Percentiles rank a stretch among this genome's conserved stretches.
Evolutionary conservation across 1,140 invertebrate species (phyloP).

Genomic region (Drosophila busckii): DNA sequence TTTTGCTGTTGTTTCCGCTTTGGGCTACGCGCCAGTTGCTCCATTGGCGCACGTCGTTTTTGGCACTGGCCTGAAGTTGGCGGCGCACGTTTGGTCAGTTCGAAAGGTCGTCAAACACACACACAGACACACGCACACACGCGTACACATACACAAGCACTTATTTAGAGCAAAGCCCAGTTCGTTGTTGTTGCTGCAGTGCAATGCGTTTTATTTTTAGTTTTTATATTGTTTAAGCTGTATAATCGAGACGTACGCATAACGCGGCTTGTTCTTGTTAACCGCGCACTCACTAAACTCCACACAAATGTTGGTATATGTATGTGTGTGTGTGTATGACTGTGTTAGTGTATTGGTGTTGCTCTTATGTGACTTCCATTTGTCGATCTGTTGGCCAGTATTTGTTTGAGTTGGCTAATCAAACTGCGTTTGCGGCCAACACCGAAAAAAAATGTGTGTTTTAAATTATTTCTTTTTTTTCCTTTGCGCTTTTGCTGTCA

Average conservation of each 20-base stretch:
- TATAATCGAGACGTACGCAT: slow-evolving; percentile 75
- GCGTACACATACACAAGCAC: slow-evolving; percentile 19
- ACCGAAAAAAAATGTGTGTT: slow-evolving; percentile 42
- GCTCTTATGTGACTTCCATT: slow-evolving; percentile 61
- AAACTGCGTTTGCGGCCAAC: slow-evolving; percentile 61
- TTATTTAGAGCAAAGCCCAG: slow-evolving; percentile 33
- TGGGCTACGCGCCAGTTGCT: slow-evolving; percentile 46
- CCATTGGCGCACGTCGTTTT: slow-evolving; percentile 39
- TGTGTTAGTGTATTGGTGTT: slow-evolving; percentile 12
- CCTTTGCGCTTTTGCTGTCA: no score
- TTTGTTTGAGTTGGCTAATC: slow-evolving; percentile 76
- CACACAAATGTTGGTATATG: slow-evolving; percentile 32
- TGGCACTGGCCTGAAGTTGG: slow-evolving; percentile 45
- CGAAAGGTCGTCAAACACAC: slow-evolving; percentile 15
- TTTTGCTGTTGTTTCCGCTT: not conserved
- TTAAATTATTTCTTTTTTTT: no score
- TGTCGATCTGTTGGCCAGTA: slow-evolving; percentile 63
- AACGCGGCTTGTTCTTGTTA: slow-evolving; percentile 33
- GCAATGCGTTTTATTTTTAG: slow-evolving; percentile 28
- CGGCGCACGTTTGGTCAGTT: slow-evolving; percentile 61
- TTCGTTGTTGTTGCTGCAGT: slow-evolving; percentile 47
- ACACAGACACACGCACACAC: slow-evolving; percentile 17
- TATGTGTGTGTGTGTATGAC: slow-evolving; percentile 10
- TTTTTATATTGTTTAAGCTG: slow-evolving; percentile 60
- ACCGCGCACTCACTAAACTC: slow-evolving; percentile 31